phyloP scores from a whole-genome alignment of 2,888 invertebrate species.

The Nomada fabriciana region DNA sequence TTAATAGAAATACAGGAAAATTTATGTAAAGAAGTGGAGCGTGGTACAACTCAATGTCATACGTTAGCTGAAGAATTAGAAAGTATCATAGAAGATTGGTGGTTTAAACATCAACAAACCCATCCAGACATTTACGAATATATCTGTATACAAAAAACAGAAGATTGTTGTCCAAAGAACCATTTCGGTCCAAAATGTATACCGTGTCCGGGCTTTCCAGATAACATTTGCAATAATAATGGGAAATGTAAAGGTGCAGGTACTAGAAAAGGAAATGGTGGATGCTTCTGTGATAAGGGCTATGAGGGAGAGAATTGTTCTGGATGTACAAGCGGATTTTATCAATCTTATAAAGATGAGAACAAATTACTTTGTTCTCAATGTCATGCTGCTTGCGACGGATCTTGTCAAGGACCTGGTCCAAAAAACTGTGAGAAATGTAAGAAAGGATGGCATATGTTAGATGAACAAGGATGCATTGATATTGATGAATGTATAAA shows the following conservation, averaged over 20 bases:
- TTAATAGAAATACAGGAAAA: constrained; percentile 96
- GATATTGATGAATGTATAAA: constrained; percentile 94
- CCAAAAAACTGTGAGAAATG: constrained; percentile 89
- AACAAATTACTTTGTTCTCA: constrained; percentile 90
- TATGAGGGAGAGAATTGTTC: constrained; percentile 92
- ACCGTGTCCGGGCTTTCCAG: constrained; percentile 91
- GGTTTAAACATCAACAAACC: constrained; percentile 89
- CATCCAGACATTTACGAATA: constrained; percentile 89
- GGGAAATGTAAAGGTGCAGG: constrained; percentile 95
- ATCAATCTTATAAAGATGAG: constrained; percentile 90
- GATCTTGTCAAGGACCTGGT: constrained; percentile 90
- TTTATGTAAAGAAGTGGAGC: constrained; percentile 91
- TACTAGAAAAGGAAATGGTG: constrained; percentile 96
- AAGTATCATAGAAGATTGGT: constrained; percentile 94
- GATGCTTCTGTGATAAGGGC: constrained; percentile 93
- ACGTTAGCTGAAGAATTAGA: constrained; percentile 94
- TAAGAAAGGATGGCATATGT: constrained; percentile 90
- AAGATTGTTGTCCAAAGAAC: constrained; percentile 93
- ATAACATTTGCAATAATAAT: constrained; percentile 91
- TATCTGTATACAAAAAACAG: constrained; percentile 91
- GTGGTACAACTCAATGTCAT: constrained; percentile 92
- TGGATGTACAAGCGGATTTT: constrained; percentile 91
- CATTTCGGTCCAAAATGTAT: constrained; percentile 93
- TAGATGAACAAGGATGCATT: constrained; percentile 91
- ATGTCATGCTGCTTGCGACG: constrained; percentile 93